These are phyloP conservation scores for Thymallus thymallus DNA, from an alignment of 2,113 vertebrate genomes.

Conservation along the genomic window DNA sequence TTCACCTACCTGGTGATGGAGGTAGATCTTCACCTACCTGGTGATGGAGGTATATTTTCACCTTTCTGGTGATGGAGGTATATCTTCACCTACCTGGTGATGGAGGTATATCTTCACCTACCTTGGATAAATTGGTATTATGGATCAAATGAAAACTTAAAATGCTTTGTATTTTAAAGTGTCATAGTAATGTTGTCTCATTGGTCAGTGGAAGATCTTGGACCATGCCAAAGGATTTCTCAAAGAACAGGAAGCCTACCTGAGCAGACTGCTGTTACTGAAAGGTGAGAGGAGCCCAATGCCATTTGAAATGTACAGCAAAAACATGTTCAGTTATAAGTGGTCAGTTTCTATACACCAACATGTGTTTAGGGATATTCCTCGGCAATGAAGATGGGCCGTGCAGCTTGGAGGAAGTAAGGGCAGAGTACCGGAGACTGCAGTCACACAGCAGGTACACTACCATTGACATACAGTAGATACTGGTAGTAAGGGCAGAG, in stretches of 20 bases:
- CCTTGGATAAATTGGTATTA: no score
- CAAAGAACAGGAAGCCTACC: conserved; percentile 74
- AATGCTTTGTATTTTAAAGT: neutral
- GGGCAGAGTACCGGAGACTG: conserved; percentile 25
- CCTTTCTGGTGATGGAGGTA: no score
- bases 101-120: no score
- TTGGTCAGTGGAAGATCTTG: conserved; percentile 80
- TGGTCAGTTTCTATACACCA: neutral
- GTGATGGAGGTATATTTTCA: no score
- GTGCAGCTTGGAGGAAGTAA: conserved; percentile 40
- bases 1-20: no score
- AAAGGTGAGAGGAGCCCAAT: conserved; percentile 67
- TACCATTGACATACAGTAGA: no score
- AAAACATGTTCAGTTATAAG: neutral
- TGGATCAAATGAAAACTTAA: neutral
- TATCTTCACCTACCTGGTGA: no score
- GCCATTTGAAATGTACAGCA: no score
- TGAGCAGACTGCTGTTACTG: conserved; percentile 76
- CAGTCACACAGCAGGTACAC: conserved; percentile 19
- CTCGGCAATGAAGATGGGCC: conserved; percentile 28
- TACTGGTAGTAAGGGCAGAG: conserved; percentile 24
- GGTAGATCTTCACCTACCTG: no score
- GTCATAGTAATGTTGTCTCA: neutral
- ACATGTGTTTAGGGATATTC: conserved; percentile 19
- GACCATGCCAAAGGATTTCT: conserved; percentile 75